Conservation (phyloP, 2,888 invertebrate species). For the Pseudolycoriella hygida region DNA sequence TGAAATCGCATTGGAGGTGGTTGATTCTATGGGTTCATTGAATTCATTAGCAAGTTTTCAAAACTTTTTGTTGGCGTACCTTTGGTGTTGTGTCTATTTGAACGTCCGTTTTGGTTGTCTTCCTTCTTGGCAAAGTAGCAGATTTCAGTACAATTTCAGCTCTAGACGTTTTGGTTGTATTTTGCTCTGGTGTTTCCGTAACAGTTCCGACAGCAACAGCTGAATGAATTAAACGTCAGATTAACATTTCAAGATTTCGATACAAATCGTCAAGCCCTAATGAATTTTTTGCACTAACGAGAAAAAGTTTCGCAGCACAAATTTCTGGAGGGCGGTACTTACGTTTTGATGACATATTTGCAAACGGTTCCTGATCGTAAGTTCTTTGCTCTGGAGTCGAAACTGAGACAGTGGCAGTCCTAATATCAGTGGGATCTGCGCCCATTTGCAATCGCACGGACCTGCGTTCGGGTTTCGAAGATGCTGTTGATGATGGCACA, state of each 20-base stretch:
- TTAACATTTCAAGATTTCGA: no score
- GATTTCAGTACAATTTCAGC: conserved; percentile 48
- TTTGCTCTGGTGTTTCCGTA: conserved; percentile 10
- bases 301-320: no score
- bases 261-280: no score
- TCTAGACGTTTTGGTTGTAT: conserved; percentile 36
- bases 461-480: conserved; percentile 4
- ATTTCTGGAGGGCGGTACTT: conserved; percentile 9
- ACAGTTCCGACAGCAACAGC: conserved; percentile 2
- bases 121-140: conserved; percentile 45
- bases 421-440: conserved; percentile 20
- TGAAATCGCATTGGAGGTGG: conserved; percentile 31
- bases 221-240: conserved; percentile 6
- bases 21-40: no score
- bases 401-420: conserved; percentile 22
- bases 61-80: no score
- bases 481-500: conserved; percentile 13
- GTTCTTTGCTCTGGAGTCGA: conserved; percentile 17
- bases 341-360: conserved; percentile 11
- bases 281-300: no score
- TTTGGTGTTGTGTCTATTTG: conserved; percentile 33
- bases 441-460: conserved; percentile 19
- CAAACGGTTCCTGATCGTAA: conserved; percentile 13
- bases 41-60: conserved; percentile 8
- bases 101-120: conserved; percentile 45